Percentiles rank a stretch among this genome's conserved stretches.
Conservation (phyloP, 1,140 invertebrate genomes). For the Asbolus verrucosus region DNA sequence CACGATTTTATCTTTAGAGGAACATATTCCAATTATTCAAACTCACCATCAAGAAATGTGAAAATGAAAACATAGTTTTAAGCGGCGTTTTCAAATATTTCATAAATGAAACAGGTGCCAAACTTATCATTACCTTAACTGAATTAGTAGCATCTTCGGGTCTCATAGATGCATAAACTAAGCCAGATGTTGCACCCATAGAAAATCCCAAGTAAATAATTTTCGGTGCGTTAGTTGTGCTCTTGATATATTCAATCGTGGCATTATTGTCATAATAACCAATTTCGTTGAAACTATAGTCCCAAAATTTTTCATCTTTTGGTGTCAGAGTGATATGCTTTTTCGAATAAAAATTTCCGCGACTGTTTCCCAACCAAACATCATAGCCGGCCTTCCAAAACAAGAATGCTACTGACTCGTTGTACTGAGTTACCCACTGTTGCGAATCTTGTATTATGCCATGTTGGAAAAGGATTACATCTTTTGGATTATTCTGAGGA, state of each 20-base stretch:
- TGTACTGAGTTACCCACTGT: not conserved
- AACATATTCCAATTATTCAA: no score
- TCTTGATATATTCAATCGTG: not conserved
- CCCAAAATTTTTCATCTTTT: constrained; percentile 11
- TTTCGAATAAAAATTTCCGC: constrained; percentile 12
- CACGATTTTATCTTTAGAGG: no score
- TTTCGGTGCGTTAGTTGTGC: not conserved
- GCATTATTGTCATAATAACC: constrained; percentile 10
- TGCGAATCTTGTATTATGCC: constrained; percentile 7
- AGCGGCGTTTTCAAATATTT: not conserved
- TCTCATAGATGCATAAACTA: constrained; percentile 17
- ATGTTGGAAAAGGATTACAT: constrained; percentile 11
- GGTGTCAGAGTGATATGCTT: constrained; percentile 16
- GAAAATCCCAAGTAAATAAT: constrained; percentile 20
- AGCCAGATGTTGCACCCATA: not conserved
- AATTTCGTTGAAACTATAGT: constrained; percentile 40
- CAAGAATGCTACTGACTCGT: constrained; percentile 14
- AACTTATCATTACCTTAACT: constrained; percentile 10
- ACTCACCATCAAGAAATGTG: not conserved
- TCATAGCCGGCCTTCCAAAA: constrained; percentile 29
- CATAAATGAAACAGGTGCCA: constrained; percentile 17
- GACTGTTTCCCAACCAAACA: constrained; percentile 29
- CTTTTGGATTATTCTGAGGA: constrained; percentile 8
- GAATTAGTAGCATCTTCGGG: not conserved
- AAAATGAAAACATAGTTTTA: not conserved